phyloP scores from a whole-genome alignment of 1,140 invertebrate genomes.

The Neodiprion virginianus region DNA sequence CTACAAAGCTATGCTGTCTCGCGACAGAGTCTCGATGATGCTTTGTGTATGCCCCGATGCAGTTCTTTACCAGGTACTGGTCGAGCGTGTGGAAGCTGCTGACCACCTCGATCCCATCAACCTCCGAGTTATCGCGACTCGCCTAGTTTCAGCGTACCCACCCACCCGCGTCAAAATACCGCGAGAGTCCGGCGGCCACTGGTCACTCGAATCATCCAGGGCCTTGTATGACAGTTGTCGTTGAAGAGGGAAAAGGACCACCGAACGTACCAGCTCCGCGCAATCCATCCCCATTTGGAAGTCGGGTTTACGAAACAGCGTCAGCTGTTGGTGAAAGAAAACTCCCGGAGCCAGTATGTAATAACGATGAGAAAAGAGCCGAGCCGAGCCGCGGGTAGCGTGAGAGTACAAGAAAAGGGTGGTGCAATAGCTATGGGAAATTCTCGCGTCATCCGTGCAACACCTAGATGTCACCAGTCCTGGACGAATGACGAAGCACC shows the following conservation, averaged over 20 bases:
- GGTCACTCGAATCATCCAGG: background rate
- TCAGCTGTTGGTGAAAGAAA: no score
- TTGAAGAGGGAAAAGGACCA: no score
- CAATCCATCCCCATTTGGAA: no score
- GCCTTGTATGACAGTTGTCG: no score
- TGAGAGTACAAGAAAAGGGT: background rate
- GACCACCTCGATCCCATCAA: conserved; percentile 33
- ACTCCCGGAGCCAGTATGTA: no score
- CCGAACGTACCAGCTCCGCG: no score
- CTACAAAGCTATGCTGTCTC: conserved; percentile 37
- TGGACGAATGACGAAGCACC: conserved; percentile 43
- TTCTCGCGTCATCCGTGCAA: conserved; percentile 1
- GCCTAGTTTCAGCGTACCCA: background rate
- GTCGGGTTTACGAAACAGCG: no score
- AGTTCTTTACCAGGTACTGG: conserved; percentile 33
- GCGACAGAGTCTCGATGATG: background rate
- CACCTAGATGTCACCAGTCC: conserved; percentile 2
- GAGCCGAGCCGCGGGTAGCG: background rate
- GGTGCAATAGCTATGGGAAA: background rate
- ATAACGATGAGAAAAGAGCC: background rate
- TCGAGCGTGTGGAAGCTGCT: conserved; percentile 40
- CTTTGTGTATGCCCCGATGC: background rate
- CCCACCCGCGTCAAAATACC: conserved; percentile 3
- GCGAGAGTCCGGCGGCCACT: conserved; percentile 17
- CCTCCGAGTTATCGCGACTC: conserved; percentile 18